phyloP scores from a whole-genome alignment of 2,113 vertebrate species.

The Solenodon paradoxus region DNA sequence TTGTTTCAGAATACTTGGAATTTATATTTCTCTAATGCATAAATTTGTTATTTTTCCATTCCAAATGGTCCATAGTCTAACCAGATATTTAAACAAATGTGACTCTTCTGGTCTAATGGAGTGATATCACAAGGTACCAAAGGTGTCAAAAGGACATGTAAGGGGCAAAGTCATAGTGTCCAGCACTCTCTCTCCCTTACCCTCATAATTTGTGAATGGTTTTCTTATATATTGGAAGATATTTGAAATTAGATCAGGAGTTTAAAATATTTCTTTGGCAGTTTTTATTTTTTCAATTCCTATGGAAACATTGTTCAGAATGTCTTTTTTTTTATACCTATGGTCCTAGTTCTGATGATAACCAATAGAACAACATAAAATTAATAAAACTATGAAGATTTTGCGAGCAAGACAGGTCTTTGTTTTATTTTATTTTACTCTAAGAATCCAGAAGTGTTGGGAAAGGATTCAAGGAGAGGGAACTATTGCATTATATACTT shows the following conservation, averaged over 20 bases:
- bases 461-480: background rate
- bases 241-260: background rate
- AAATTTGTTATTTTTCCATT: background rate
- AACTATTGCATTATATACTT: background rate
- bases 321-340: background rate
- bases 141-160: background rate
- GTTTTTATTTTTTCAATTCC: background rate
- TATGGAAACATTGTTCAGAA: background rate
- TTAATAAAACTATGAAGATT: background rate
- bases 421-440: constrained; percentile 1
- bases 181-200: background rate
- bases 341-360: background rate
- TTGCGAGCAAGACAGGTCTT: background rate
- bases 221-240: background rate
- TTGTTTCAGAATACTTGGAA: constrained; percentile 9
- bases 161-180: background rate
- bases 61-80: background rate
- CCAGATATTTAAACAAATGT: background rate
- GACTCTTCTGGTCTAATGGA: background rate
- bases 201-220: background rate
- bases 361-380: background rate
- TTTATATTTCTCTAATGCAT: background rate
- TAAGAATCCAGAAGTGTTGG: background rate
- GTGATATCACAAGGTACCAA: background rate
- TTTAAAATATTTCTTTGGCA: background rate